Percentiles rank a stretch among this genome's conserved stretches.
Conservation (phyloP, 2,888 invertebrate species). For the Cheilosia variabilis region DNA sequence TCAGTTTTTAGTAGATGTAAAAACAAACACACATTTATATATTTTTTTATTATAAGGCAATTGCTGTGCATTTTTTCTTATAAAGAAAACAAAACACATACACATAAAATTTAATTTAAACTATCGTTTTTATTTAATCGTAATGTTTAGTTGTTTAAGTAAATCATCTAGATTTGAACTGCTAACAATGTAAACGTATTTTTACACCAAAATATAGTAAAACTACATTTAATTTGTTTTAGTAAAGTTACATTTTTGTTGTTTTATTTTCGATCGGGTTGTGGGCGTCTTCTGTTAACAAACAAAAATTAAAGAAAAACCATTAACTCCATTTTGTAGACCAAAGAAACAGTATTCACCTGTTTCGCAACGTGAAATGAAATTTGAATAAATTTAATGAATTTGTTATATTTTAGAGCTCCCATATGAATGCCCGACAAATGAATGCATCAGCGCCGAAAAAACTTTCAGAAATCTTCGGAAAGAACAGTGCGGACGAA, state of each 20-base stretch:
- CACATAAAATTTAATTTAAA: slow-evolving; percentile 16
- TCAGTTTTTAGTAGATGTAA: slow-evolving; percentile 34
- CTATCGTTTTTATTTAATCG: slow-evolving; percentile 9
- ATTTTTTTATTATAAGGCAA: slow-evolving; percentile 75
- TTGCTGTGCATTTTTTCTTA: slow-evolving; percentile 69
- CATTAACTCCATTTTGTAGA: not conserved
- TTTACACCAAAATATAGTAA: slow-evolving; percentile 8
- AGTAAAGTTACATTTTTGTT: not conserved
- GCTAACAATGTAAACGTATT: slow-evolving; percentile 36
- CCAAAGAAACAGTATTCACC: not conserved
- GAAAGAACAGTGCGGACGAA: slow-evolving; percentile 49
- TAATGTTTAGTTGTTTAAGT: slow-evolving; percentile 43
- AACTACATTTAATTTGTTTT: slow-evolving; percentile 18
- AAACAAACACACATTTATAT: slow-evolving; percentile 23
- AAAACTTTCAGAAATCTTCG: slow-evolving; percentile 66
- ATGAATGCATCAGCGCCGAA: slow-evolving; percentile 81
- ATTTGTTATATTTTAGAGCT: slow-evolving; percentile 80
- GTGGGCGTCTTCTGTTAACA: slow-evolving; percentile 31
- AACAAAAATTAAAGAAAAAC: not conserved
- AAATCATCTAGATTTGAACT: slow-evolving; percentile 36
- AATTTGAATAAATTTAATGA: slow-evolving; percentile 22
- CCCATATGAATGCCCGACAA: slow-evolving; percentile 83
- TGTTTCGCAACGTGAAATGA: slow-evolving; percentile 28
- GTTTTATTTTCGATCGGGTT: slow-evolving; percentile 34
- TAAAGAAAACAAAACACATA: slow-evolving; percentile 22